phyloP scores from a whole-genome alignment of 2,113 vertebrate genomes.

The Laticauda colubrina region DNA sequence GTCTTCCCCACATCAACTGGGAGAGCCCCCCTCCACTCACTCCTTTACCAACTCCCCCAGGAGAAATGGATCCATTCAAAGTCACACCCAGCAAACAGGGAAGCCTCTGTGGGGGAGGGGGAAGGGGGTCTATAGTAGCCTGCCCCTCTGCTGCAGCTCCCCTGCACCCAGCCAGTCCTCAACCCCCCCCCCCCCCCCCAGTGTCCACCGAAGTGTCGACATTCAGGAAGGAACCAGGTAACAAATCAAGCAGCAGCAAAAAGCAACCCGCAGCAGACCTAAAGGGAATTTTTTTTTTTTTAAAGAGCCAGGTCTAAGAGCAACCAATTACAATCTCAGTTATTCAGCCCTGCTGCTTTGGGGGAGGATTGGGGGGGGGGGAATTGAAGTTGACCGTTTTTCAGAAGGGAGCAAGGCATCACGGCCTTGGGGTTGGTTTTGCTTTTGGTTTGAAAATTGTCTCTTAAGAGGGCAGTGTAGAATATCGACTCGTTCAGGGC shows the following conservation, averaged over 20 bases:
- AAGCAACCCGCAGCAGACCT: no score
- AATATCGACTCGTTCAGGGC: slow-evolving; percentile 15
- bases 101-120: no score
- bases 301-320: not conserved
- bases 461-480: slow-evolving; percentile 44
- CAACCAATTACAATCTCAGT: not conserved
- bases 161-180: not conserved
- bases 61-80: no score
- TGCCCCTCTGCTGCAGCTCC: not conserved
- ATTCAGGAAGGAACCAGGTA: not conserved
- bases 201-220: not conserved
- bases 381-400: slow-evolving; percentile 36
- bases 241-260: not conserved
- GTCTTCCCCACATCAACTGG: no score
- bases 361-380: not conserved
- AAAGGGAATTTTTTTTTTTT: no score
- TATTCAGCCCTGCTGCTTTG: not conserved
- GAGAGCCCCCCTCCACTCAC: no score
- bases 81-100: no score
- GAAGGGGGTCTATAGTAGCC: no score
- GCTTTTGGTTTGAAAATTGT: slow-evolving; percentile 23
- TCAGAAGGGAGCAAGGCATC: slow-evolving; percentile 65
- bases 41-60: no score
- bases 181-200: no score
- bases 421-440: slow-evolving; percentile 38